These are phyloP conservation scores for Coendou prehensilis DNA, from an alignment of 2,797 vertebrate species.

Conservation along the genomic window DNA sequence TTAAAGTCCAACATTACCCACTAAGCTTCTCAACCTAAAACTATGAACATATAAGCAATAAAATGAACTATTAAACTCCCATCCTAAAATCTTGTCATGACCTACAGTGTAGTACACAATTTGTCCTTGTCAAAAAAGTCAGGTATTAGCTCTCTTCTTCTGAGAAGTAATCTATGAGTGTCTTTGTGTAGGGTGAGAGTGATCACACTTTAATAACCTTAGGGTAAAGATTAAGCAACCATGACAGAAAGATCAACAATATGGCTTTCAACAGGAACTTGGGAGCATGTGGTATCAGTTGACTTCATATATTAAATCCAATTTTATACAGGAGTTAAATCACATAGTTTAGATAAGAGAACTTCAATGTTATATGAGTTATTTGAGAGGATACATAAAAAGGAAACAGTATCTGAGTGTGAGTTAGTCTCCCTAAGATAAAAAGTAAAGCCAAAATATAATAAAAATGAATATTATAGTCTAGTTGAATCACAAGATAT, in stretches of 20 bases:
- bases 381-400: neutral
- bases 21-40: neutral
- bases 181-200: neutral
- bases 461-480: neutral
- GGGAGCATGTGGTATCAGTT: neutral
- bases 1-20: neutral
- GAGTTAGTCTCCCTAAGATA: neutral
- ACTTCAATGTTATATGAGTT: neutral
- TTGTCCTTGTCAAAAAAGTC: neutral
- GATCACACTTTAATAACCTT: neutral
- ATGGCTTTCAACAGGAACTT: rapidly evolving
- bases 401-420: neutral
- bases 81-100: neutral
- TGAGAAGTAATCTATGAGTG: neutral
- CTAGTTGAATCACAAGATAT: neutral
- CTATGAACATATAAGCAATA: neutral
- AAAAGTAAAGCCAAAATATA: neutral
- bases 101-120: neutral
- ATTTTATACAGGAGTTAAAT: neutral
- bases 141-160: neutral
- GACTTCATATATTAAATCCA: neutral
- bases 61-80: neutral
- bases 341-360: neutral
- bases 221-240: neutral
- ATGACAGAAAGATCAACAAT: neutral